Percentiles rank a stretch among this genome's conserved stretches.
phyloP scores from a whole-genome alignment of 1,140 invertebrate genomes.

The Trichogramma pretiosum region DNA sequence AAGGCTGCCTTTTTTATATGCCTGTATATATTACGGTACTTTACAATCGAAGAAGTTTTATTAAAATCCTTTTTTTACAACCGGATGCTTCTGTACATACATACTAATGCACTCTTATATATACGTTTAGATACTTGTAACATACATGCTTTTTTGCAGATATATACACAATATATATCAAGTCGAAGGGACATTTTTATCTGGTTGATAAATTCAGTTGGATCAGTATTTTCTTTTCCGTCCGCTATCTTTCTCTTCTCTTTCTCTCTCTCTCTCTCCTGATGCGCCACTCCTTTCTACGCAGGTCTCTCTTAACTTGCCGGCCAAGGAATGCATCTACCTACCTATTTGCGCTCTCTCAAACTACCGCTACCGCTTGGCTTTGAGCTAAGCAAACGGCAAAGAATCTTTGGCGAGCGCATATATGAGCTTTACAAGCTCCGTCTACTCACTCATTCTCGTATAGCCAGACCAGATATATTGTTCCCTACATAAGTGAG shows the following conservation, averaged over 20 bases:
- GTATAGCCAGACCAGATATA: too few species aligned
- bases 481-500: constrained; percentile 1
- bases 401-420: constrained; percentile 8
- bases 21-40: constrained; percentile 33
- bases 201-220: constrained; percentile 36
- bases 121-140: too few species aligned
- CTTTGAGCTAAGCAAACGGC: too few species aligned
- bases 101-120: constrained; percentile 35
- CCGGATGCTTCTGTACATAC: too few species aligned
- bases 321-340: constrained; percentile 11
- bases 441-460: constrained; percentile 9
- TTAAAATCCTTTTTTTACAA: constrained; percentile 34
- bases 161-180: too few species aligned
- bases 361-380: constrained; percentile 14
- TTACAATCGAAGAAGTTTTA: constrained; percentile 39
- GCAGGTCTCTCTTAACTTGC: constrained; percentile 11
- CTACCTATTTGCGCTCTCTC: constrained; percentile 10
- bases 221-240: constrained; percentile 12
- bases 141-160: too few species aligned
- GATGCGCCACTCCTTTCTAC: not conserved
- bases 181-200: constrained; percentile 41
- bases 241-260: constrained; percentile 1
- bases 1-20: constrained; percentile 31
- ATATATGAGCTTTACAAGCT: too few species aligned
- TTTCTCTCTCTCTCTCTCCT: not conserved